Conservation (phyloP, 1,140 invertebrate genomes). For the Pissodes strobi region DNA sequence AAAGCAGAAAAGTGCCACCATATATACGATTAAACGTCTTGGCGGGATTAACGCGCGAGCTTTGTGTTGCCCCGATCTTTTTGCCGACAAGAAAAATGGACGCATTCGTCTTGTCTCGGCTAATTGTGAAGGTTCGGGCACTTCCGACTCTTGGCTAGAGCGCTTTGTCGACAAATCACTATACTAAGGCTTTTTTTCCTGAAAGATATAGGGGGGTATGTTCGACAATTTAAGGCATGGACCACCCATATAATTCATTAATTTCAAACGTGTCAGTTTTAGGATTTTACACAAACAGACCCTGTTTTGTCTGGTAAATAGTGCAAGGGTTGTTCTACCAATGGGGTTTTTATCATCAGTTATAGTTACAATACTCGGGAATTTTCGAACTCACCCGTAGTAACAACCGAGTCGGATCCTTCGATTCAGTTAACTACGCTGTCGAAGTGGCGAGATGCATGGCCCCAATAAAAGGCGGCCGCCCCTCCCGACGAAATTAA, state of each 20-base stretch:
- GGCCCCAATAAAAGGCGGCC: conserved; percentile 6
- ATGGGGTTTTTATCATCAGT: too few relatives aligned
- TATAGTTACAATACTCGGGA: too few relatives aligned
- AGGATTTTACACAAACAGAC: too few relatives aligned
- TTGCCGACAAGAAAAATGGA: conserved; percentile 6
- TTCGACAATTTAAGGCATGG: too few relatives aligned
- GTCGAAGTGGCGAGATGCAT: conserved; percentile 14
- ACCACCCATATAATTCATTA: too few relatives aligned
- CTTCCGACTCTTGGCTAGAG: background rate
- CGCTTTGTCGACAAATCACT: too few relatives aligned
- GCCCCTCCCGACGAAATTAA: conserved; percentile 4
- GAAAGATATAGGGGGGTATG: too few relatives aligned
- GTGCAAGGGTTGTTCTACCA: too few relatives aligned
- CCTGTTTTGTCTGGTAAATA: too few relatives aligned
- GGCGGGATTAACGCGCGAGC: conserved; percentile 2
- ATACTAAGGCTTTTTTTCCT: too few relatives aligned
- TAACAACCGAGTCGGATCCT: background rate
- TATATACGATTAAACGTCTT: background rate
- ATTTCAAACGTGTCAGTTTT: too few relatives aligned
- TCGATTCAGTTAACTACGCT: conserved; percentile 18
- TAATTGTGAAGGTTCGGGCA: conserved; percentile 2
- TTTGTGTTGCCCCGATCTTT: too few relatives aligned
- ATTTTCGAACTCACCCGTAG: background rate
- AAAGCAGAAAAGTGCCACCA: conserved; percentile 5
- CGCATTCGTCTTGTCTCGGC: conserved; percentile 6